Evolutionary conservation across 1,140 invertebrate genomes (phyloP), one percentile per base, ranked within the genome.

Genomic region (Bombus terrestris): DNA sequence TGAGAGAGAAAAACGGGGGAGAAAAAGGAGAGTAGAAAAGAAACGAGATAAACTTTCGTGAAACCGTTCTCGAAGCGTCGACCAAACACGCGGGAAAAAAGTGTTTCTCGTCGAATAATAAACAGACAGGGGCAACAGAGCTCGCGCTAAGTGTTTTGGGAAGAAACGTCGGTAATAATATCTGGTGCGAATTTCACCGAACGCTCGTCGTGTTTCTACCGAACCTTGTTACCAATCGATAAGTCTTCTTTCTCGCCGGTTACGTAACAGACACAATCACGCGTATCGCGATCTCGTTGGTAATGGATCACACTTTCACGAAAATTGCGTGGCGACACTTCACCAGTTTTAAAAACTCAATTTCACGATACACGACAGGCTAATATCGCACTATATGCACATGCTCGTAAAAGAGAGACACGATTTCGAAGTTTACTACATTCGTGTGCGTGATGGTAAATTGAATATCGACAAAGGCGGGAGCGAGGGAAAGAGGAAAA

Each of bases 41-140:
- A 69, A 72, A 68, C 37, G 78, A 80, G 35, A 88, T 76, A 91
- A 90, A 87, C 69, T 85, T 81, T 80, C 78, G 78, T 76, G 39
- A 84, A 75, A 71, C 12, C 10, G 66, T 53, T 79, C 77, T 77
- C 57, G 57, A 69, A 28, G 41, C 35, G 72, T 32, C 66, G 41
- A n/a, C 62, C 62, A 35, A 28, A 28, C 53, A 47, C 47, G 39
- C n/a, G 47, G 25, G 15, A 39, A 64, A 83, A 68, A 83, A 83
- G n/a, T 28, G 68, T 80, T 73, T 68, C 68, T 9, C 41, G 68
- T 8, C 43, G 41, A 62, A 72, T 80, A 72, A 77, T 85, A 85
- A 85, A 85, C 77, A 85, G 9, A 73, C 37, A 41, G 39, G n/a
- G 39, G 28, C 25, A 37, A 72, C 25, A 32, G 18, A 64, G 35